phyloP scores from a whole-genome alignment of 1,140 invertebrate species.

The Euura saliciscinereae region DNA sequence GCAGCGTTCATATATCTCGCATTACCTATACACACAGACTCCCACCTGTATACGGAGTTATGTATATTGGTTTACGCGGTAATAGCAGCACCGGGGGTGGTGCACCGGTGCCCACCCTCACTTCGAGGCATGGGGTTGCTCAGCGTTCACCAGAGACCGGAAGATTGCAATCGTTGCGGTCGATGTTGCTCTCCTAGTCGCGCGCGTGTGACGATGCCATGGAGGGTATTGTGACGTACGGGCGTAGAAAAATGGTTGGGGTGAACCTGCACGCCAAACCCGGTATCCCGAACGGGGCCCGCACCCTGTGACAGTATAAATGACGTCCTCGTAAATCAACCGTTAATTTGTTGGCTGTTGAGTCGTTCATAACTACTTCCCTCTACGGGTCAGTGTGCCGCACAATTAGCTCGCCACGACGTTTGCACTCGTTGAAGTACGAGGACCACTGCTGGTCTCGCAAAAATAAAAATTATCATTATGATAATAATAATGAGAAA shows the following conservation, averaged over 20 bases:
- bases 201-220: not conserved
- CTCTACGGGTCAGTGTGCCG: not conserved
- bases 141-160: not conserved
- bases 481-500: too few species aligned
- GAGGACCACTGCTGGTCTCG: too few species aligned
- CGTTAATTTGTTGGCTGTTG: conserved; percentile 7
- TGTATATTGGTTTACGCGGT: not conserved
- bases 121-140: not conserved
- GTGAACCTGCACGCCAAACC: not conserved
- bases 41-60: not conserved
- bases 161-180: conserved; percentile 1
- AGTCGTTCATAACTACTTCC: not conserved
- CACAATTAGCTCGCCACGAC: not conserved
- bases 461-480: too few species aligned
- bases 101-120: not conserved
- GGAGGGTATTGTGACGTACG: not conserved
- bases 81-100: not conserved
- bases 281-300: not conserved
- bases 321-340: not conserved
- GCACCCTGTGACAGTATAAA: not conserved
- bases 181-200: not conserved
- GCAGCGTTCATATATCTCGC: conserved; percentile 1
- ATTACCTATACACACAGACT: not conserved
- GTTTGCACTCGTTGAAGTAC: not conserved
- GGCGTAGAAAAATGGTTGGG: not conserved